Evolutionary conservation across 2,113 vertebrate species (phyloP).

Genomic region (Neotoma lepida): DNA sequence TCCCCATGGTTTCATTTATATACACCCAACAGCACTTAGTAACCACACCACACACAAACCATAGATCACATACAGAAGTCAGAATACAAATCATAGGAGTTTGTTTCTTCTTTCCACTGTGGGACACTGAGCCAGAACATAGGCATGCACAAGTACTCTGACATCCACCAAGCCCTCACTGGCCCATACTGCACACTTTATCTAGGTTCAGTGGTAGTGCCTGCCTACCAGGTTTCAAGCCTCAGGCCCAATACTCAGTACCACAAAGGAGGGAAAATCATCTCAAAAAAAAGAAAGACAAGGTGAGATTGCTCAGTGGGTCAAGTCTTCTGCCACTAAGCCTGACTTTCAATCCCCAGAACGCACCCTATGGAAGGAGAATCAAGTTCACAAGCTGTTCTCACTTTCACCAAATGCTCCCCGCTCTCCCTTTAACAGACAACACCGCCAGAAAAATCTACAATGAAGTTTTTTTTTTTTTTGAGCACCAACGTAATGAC

Average conservation of each 20-base stretch:
- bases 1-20: neutral
- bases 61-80: neutral
- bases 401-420: neutral
- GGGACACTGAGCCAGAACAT: neutral
- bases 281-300: neutral
- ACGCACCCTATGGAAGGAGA: neutral
- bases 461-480: neutral
- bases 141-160: neutral
- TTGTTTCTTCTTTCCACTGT: neutral
- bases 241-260: neutral
- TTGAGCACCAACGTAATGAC: neutral
- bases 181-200: neutral
- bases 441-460: neutral
- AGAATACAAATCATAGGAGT: neutral
- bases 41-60: neutral
- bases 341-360: neutral
- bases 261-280: neutral
- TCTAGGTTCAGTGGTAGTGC: neutral
- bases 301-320: neutral
- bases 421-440: neutral
- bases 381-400: neutral
- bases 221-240: neutral
- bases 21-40: neutral
- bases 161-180: neutral
- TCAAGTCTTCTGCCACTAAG: neutral